Base-by-base conservation (phyloP, 2,888 invertebrate genomes). In the Helobdella robusta region DNA sequence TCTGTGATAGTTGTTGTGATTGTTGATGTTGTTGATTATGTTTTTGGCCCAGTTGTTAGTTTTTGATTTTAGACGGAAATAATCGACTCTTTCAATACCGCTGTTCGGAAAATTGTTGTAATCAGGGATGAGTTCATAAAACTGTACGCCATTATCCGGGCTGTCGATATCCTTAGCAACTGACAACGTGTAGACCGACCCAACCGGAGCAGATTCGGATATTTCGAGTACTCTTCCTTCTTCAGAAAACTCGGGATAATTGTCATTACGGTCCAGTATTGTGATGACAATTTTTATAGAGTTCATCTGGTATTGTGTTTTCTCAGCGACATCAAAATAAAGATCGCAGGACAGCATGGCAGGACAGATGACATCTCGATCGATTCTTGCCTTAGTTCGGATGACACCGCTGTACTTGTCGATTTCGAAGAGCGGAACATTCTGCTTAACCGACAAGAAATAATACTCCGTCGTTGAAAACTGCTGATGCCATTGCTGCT, bases 251-350 rank as follows among this genome's bases (percentile, higher is more conserved):
- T 52, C 50, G 15, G 68, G 68, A 20, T 50, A 35, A 34, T 68
- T 68, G 59, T 68, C 68, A 59, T 68, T 68, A 59, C 67, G 50
- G 36, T 68, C 68, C n/a, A 60, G 48, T 32, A 68, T 58, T 11
- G 56, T 54, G 23, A 68, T 56, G 18, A 44, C 25, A 4, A 68
- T 46, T 35, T 65, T 48, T 30, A 68, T 36, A 36, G 64, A 62
- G 32, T 40, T 11, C 28, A 56, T 50, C 30, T 34, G 18, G 35
- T 59, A 60, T 1, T 58, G 48, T 18, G 58, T 59, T 3, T 60
- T 50, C 32, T 62, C 46, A 3, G 64, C 60, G n/a, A 68, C 65
- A 59, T 61, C 65, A 25, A 68, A 52, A 15, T 18, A 28, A 20
- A 68, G 34, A 23, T 60, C 61, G 46, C 68, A 68, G 5, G 6